Base-by-base conservation (phyloP, 2,888 invertebrate genomes). In the Gasteruption jaculator region DNA sequence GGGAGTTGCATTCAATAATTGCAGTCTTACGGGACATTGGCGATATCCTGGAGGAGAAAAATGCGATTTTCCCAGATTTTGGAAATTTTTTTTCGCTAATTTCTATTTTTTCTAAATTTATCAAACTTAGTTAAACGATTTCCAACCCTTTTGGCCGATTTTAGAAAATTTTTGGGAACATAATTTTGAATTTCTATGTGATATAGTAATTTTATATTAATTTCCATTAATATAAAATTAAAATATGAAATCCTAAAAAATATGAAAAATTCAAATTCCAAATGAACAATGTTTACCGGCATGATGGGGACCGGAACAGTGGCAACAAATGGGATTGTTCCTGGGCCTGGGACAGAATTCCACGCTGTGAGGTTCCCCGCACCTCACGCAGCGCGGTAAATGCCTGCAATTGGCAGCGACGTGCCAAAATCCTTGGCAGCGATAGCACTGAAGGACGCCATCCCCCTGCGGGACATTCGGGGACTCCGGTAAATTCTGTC, bases 361-460 rank as follows among this genome's bases (percentile, higher is more conserved):
- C 4, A 76, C 74, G 44, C 71, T 73, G 49, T 77, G 77, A 10
- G 71, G 68, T 32, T 74, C 76, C 0, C 77, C 76, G 49, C 77
- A 77, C 4, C 76, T 65, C 1, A 76, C 76, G 54, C 77, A 76
- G 10, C 76, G 66, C 0, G 72, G 70, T 29, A 68, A 46, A 40
- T 73, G 71, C 19, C 71, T 67, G 47, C 73, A 72, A 45, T 75
- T 73, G 8, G 73, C 74, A 0, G 76, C 76, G 5, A 75, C 72
- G 53, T 77, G 76, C 76, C 76, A 76, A 54, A 76, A 76, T 3
- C 76, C 75, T 60, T 76, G 76, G 50, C 76, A 76, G 2, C 74
- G 70, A 53, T 73, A 76, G 47, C 76, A 76, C 47, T 76, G 76
- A 7, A 76, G 57, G 3, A 76, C 72, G 1, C 64, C 60, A 43